Base-by-base conservation (phyloP, 1,140 invertebrate genomes). In the Drosophila trapezifrons region DNA sequence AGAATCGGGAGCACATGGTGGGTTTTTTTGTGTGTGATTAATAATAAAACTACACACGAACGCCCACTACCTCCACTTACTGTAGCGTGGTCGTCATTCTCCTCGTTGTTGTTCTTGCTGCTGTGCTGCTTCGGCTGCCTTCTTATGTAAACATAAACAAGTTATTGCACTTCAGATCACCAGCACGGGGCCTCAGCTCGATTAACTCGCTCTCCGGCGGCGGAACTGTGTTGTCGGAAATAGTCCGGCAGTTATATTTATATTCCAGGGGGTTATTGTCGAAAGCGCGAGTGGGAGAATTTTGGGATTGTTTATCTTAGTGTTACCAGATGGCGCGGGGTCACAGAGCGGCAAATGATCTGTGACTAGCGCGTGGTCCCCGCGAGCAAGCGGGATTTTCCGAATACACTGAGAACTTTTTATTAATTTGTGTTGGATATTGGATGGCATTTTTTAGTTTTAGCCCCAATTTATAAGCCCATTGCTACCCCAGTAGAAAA, bases 121-220 rank as follows among this genome's bases (percentile, higher is more conserved):
- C 18, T 65, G 49, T 63, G 49, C 17, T 78, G 70, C 37, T 40
- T 47, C 9, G 42, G 55, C 38, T 78, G 65, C 25, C 54, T 73
- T 81, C 79, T 87, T 87, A 87, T 87, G 84, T 87, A 87, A 87
- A 87, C 84, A 87, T 87, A 87, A 73, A 79, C 72, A 77, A 74
- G 62, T 60, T 74, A 57, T 83, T 87, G 83, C 72, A 83, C 65
- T 49, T 58, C 10, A 20, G 37, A 59, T 51, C 52, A 49, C 51
- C 52, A 64, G 63, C 9, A 46, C 38, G 22, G 35, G 73, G 40
- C 10, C 32, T 43, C 18, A 18, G 62, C 63, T 64, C 55, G 58
- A 25, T 29, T 45, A 37, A 57, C 32, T 55, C 64, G 57, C 58
- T 84, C 58, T 80, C 69, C 35, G 66, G 47, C 47, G 54, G 77